Conservation (phyloP, 2,797 vertebrate genomes). For the Natrix natrix region DNA sequence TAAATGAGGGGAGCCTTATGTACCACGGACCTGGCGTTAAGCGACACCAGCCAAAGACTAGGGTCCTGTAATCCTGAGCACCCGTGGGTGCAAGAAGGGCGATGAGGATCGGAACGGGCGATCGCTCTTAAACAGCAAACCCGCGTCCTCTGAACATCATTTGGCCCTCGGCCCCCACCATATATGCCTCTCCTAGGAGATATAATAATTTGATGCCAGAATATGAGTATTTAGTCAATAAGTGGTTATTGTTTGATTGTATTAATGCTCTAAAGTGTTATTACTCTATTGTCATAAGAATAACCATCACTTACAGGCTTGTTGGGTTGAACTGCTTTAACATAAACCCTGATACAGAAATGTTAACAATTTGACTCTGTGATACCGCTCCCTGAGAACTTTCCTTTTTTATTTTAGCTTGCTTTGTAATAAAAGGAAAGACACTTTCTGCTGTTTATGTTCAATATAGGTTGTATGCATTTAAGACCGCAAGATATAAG, state of each 20-base stretch:
- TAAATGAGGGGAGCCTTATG: too few relatives aligned
- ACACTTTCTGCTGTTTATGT: neutral
- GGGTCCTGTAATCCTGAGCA: too few relatives aligned
- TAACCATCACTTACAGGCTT: neutral
- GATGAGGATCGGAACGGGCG: too few relatives aligned
- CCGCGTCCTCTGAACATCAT: too few relatives aligned
- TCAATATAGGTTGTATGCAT: neutral
- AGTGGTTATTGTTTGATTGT: neutral
- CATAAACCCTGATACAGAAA: neutral
- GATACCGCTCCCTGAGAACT: neutral
- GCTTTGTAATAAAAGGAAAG: neutral
- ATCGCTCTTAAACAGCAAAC: too few relatives aligned
- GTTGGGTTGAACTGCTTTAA: neutral
- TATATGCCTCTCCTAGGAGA: too few relatives aligned
- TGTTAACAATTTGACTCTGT: neutral
- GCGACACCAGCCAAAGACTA: too few relatives aligned
- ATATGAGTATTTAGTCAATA: neutral
- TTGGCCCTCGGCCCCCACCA: too few relatives aligned
- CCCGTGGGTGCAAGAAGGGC: too few relatives aligned
- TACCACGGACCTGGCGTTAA: too few relatives aligned
- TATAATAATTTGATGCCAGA: neutral
- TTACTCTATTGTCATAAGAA: neutral
- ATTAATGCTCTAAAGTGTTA: neutral
- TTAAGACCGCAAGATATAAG: neutral
- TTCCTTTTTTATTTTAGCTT: neutral